These are phyloP conservation scores for Pheosia tremula DNA, from an alignment of 2,888 invertebrate genomes.

Conservation along the genomic window DNA sequence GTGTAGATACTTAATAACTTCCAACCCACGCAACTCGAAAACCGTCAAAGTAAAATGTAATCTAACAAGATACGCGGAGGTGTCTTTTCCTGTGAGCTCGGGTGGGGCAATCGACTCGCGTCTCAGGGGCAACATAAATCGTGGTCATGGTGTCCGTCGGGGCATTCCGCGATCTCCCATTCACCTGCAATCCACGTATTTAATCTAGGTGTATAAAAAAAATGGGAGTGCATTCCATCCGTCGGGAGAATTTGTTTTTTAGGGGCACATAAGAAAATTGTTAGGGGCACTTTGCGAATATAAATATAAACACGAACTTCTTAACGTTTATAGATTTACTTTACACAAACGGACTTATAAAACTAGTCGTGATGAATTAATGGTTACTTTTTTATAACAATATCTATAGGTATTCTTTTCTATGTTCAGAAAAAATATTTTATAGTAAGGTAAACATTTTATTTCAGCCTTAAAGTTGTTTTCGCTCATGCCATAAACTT, in stretches of 20 bases:
- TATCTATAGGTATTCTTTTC: background rate
- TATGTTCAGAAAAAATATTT: background rate
- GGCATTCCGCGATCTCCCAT: constrained; percentile 53
- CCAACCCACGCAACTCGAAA: background rate
- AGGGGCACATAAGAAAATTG: constrained; percentile 15
- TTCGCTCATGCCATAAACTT: background rate
- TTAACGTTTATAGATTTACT: background rate
- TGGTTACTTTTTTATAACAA: no score
- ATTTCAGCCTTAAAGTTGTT: background rate
- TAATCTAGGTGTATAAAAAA: constrained; percentile 74
- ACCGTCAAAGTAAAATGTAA: constrained; percentile 26
- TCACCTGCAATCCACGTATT: constrained; percentile 79
- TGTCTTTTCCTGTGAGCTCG: constrained; percentile 23
- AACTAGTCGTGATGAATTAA: no score
- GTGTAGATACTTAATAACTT: no score
- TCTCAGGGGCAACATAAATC: constrained; percentile 58
- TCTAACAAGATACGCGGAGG: constrained; percentile 17
- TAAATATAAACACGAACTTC: background rate
- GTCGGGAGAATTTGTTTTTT: constrained; percentile 31
- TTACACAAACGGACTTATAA: no score
- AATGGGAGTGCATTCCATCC: constrained; percentile 50
- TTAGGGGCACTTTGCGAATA: background rate
- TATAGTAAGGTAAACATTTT: background rate
- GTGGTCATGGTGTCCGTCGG: constrained; percentile 46
- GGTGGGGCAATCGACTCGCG: constrained; percentile 30